Evolutionary conservation across 2,797 vertebrate species (phyloP).

Genomic region (Scomberomorus guttatus): DNA sequence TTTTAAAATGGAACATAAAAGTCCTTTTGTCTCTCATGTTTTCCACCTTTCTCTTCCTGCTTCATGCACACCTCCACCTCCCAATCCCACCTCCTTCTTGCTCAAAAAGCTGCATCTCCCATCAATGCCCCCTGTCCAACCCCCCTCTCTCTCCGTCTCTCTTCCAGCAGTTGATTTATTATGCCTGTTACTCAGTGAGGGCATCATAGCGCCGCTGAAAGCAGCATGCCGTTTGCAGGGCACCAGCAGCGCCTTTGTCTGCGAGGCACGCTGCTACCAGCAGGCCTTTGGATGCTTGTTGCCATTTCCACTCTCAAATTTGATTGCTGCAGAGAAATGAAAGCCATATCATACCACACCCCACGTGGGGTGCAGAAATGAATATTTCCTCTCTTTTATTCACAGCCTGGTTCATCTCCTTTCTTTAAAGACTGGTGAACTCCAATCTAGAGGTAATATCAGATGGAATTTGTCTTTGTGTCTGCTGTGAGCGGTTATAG

Average conservation of each 20-base stretch:
- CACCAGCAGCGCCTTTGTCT: conserved; percentile 67
- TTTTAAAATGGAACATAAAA: conserved; percentile 20
- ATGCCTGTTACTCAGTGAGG: conserved; percentile 59
- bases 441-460: conserved; percentile 49
- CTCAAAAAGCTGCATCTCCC: conserved; percentile 15
- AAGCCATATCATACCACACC: conserved; percentile 73
- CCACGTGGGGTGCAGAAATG: conserved; percentile 74
- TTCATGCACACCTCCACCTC: conserved; percentile 26
- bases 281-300: conserved; percentile 72
- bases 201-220: conserved; percentile 54
- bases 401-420: conserved; percentile 41
- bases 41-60: not conserved
- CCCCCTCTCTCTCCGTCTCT: conserved; percentile 26
- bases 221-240: conserved; percentile 55
- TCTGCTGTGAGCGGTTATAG: conserved; percentile 42
- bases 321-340: conserved; percentile 77
- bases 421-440: conserved; percentile 44
- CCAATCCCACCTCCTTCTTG: conserved; percentile 21
- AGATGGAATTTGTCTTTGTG: conserved; percentile 50
- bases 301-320: conserved; percentile 75
- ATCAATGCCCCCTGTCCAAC: not conserved
- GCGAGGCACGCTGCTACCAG: conserved; percentile 71
- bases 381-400: conserved; percentile 57
- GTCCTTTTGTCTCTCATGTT: not conserved
- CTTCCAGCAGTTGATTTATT: conserved; percentile 69